Evolutionary conservation across 2,113 vertebrate species (phyloP).

Genomic region (Ictalurus punctatus): DNA sequence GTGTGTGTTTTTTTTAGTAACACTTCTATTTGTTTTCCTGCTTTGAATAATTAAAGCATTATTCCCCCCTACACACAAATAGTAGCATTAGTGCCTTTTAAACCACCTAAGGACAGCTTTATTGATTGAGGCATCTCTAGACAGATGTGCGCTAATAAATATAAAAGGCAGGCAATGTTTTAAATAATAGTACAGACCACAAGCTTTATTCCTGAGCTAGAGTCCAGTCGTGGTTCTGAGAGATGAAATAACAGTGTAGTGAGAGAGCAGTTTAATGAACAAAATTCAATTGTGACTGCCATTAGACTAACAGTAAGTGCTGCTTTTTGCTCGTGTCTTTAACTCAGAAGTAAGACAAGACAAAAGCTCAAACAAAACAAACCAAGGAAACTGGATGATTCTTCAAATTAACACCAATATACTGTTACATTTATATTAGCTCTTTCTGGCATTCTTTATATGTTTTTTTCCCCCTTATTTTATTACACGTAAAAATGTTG

Average conservation of each 20-base stretch:
- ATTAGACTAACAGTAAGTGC: slow-evolving; percentile 28
- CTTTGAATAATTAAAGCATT: background rate
- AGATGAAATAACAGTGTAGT: background rate
- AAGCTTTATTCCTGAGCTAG: background rate
- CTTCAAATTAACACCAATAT: too few relatives aligned
- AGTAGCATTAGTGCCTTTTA: too few relatives aligned
- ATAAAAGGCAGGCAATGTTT: background rate
- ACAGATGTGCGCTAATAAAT: background rate
- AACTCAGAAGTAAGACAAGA: background rate
- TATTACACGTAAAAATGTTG: too few relatives aligned
- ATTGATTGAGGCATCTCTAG: background rate
- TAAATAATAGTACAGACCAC: slow-evolving; percentile 13
- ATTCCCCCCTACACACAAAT: background rate
- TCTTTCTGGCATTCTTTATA: too few relatives aligned
- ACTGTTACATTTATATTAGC: too few relatives aligned
- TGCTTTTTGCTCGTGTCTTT: background rate
- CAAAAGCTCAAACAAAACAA: background rate
- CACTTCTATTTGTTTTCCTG: background rate
- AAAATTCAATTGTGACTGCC: slow-evolving; percentile 20
- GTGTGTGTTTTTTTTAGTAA: background rate
- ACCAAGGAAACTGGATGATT: background rate
- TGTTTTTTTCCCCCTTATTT: too few relatives aligned
- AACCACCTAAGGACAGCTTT: background rate
- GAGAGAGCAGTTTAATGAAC: slow-evolving; percentile 5
- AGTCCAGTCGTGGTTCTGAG: background rate